Percentiles rank a stretch among this genome's conserved stretches.
These are phyloP conservation scores for Acromyrmex charruanus DNA, from an alignment of 1,140 invertebrate species.

Conservation along the genomic window DNA sequence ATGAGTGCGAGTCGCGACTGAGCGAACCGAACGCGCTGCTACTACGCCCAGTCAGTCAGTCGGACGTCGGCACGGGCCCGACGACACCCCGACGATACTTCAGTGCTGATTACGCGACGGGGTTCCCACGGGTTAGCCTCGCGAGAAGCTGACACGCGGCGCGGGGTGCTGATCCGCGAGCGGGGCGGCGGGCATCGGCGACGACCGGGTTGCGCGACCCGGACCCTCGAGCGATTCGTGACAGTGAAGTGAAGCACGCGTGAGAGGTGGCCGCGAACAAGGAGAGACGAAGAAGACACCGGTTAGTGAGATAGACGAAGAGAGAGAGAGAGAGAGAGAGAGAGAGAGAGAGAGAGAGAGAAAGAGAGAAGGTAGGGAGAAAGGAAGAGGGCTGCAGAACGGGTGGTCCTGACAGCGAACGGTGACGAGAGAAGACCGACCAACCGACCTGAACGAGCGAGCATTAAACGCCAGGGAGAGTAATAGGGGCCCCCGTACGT, in stretches of 20 bases:
- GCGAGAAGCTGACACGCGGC: constrained; percentile 7
- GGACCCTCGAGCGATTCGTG: constrained; percentile 33
- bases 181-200: constrained; percentile 15
- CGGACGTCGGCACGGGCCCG: constrained; percentile 52
- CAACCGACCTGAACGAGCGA: constrained; percentile 23
- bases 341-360: neutral
- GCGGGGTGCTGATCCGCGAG: constrained; percentile 29
- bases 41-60: constrained; percentile 61
- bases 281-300: constrained; percentile 24
- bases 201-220: constrained; percentile 44
- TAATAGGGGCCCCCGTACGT: constrained; percentile 24
- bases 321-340: constrained; percentile 6
- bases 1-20: neutral
- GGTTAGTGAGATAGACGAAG: neutral
- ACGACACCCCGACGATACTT: constrained; percentile 33
- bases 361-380: constrained; percentile 41
- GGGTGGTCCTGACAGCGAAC: constrained; percentile 57
- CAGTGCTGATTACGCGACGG: neutral
- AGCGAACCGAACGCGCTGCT: constrained; percentile 46
- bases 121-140: constrained; percentile 55
- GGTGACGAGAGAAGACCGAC: constrained; percentile 50
- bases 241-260: constrained; percentile 60
- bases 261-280: neutral
- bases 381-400: constrained; percentile 48
- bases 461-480: constrained; percentile 22